phyloP scores from a whole-genome alignment of 2,888 invertebrate genomes.

The Diaperis boleti region DNA sequence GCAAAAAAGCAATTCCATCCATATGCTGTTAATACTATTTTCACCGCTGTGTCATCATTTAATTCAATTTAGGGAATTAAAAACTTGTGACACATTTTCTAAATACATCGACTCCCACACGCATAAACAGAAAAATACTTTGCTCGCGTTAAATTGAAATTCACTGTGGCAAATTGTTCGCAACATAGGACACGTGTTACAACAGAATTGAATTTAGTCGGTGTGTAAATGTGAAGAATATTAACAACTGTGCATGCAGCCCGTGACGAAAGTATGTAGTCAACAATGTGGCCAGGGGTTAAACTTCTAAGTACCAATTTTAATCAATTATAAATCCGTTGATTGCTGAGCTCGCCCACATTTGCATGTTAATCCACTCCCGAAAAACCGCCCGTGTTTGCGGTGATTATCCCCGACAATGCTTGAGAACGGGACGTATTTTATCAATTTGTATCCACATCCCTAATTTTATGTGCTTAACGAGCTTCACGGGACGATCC shows the following conservation, averaged over 20 bases:
- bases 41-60: no score
- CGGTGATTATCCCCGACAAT: no score
- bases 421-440: background rate
- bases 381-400: no score
- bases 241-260: constrained; percentile 24
- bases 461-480: constrained; percentile 17
- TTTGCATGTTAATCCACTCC: no score
- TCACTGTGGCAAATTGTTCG: constrained; percentile 21
- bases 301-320: no score
- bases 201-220: constrained; percentile 22
- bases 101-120: background rate
- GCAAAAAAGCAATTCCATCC: no score
- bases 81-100: no score
- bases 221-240: constrained; percentile 26
- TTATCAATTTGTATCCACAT: constrained; percentile 14
- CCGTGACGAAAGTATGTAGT: constrained; percentile 5
- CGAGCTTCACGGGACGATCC: constrained; percentile 16
- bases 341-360: no score
- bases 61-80: no score
- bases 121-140: background rate
- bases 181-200: constrained; percentile 27
- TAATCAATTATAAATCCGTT: no score
- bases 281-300: no score
- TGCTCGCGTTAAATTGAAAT: constrained; percentile 19
- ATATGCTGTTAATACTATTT: no score